Percentiles rank a stretch among this genome's conserved stretches.
phyloP scores from a whole-genome alignment of 2,113 vertebrate genomes.

The Chascanopsetta lugubris region DNA sequence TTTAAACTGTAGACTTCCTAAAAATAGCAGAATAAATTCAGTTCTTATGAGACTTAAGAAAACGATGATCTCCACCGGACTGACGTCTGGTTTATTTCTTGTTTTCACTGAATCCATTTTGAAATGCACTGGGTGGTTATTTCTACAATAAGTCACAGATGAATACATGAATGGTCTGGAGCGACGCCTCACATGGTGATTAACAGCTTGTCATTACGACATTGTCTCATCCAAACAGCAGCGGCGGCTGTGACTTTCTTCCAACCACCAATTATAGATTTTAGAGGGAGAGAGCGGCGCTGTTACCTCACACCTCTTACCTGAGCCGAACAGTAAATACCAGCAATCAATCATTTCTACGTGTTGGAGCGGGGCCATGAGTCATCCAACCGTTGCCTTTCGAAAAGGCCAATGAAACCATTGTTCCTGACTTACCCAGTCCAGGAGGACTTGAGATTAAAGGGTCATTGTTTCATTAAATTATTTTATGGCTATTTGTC shows the following conservation, averaged over 20 bases:
- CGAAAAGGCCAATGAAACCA: slow-evolving; percentile 9
- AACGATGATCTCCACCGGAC: no score
- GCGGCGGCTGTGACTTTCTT: background rate
- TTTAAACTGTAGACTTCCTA: no score
- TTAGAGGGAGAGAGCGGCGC: background rate
- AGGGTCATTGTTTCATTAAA: slow-evolving; percentile 50
- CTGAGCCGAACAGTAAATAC: slow-evolving; percentile 5
- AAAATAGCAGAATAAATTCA: no score
- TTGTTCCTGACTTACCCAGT: slow-evolving; percentile 9
- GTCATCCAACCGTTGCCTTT: slow-evolving; percentile 42
- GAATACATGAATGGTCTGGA: background rate
- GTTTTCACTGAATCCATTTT: background rate
- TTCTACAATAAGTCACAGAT: background rate
- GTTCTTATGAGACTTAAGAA: no score
- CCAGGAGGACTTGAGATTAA: slow-evolving; percentile 23
- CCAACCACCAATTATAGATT: background rate
- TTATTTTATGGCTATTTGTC: slow-evolving; percentile 26
- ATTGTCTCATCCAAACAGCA: background rate
- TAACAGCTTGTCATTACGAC: background rate
- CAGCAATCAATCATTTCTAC: slow-evolving; percentile 40
- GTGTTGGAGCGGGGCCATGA: slow-evolving; percentile 39
- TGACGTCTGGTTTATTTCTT: no score
- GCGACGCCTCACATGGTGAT: background rate
- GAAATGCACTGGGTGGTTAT: background rate
- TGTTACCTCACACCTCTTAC: slow-evolving; percentile 1